Percentiles rank a stretch among this genome's conserved stretches.
Conservation (phyloP, 1,140 invertebrate species). For the Sarcophaga bullata region DNA sequence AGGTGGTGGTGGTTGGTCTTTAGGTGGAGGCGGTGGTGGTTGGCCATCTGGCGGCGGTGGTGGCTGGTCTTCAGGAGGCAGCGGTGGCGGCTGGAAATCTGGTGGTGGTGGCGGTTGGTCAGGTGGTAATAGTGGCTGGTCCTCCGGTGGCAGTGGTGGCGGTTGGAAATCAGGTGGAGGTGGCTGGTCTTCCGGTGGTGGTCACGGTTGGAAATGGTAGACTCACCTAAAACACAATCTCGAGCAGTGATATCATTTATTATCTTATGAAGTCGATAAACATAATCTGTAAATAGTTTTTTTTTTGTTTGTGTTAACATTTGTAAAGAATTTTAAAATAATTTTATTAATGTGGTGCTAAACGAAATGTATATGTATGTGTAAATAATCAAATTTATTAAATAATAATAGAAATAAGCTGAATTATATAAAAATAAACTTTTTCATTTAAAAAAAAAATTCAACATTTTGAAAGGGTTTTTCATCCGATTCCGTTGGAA, state of each 20-base stretch:
- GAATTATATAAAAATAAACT: neutral
- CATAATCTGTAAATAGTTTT: neutral
- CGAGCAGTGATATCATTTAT: conserved; percentile 26
- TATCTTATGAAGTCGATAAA: neutral
- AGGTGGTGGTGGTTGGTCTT: conserved; percentile 44
- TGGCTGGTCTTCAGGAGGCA: conserved; percentile 39
- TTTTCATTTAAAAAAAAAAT: neutral
- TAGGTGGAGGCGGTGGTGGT: conserved; percentile 44
- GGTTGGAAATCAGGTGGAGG: conserved; percentile 35
- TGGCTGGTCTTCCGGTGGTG: conserved; percentile 37
- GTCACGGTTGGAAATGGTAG: conserved; percentile 41
- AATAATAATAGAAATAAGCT: neutral
- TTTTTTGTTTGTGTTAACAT: neutral
- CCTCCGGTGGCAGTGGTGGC: conserved; percentile 28
- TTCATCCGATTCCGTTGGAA: no score
- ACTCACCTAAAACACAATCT: neutral
- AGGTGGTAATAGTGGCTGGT: conserved; percentile 35
- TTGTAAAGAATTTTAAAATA: neutral
- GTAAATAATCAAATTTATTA: neutral
- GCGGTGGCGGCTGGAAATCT: conserved; percentile 36
- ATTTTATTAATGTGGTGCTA: neutral
- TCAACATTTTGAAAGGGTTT: neutral
- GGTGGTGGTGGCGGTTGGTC: conserved; percentile 46
- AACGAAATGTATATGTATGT: conserved; percentile 13
- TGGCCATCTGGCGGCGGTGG: conserved; percentile 45